Evolutionary conservation across 2,113 vertebrate species (phyloP), one percentile per base, ranked within the genome.

Genomic region (Blennius ocellaris): DNA sequence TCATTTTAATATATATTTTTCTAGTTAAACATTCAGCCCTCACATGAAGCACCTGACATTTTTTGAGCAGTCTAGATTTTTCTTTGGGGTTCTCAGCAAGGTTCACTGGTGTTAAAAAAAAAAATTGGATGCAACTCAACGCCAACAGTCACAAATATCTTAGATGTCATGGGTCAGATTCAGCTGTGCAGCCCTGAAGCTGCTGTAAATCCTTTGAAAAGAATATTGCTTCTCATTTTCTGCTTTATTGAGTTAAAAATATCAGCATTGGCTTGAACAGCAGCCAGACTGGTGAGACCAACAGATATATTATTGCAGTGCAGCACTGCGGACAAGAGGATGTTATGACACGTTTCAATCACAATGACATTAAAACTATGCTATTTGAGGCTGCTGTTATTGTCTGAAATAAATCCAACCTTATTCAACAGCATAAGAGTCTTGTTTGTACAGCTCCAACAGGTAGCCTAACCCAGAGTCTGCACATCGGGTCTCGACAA

Each of bases 341-440:
- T 5, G 6, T 14, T 62, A 59, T 72, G 0, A 0, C 10, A 30
- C 2, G 5, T 47, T 51, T 36, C 53, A 8, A 17, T 70, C 17
- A 30, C 10, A 6, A 30, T 37, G 63, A 63, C 11, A 1, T 15
- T 14, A 68, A 41, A 30, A 11, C 12, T 11, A 11, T 36, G 21
- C 61, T 55, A 54, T 78, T 54, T 61, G 17, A 55, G 21, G 38
- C 14, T 0, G 7, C 15, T n/a, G 14, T 0, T 8, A 14, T 16
- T 47, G 36, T 60, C 60, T 70, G 47, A 52, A 69, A 61, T 15
- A 77, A 73, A 64, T 14, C n/a, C 50, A 9, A 11, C 15, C 39
- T 58, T 66, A 44, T 44, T 62, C 1, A 49, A 14, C 48, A 61
- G 8, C 3, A 4, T 14, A 36, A 49, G 17, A 49, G 50, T 63